These are phyloP conservation scores for Luidia sarsii DNA, from an alignment of 53 echinoderm and acorn worm species.

Conservation along the genomic window DNA sequence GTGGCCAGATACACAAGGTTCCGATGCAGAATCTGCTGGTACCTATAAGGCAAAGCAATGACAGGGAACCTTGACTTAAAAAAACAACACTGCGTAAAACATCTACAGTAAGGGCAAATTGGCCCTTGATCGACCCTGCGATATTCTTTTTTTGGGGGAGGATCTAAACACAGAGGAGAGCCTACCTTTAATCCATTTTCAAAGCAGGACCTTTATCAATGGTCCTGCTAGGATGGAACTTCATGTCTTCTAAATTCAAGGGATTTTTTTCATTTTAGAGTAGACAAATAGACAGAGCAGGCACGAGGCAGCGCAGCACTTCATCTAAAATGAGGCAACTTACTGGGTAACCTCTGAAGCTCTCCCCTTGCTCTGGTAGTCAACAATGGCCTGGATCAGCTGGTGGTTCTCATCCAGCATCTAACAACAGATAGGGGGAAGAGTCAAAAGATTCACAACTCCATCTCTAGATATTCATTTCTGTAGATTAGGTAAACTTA, in stretches of 20 bases:
- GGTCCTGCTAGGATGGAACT: background rate
- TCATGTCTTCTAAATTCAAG: too few species aligned
- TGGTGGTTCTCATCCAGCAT: conserved; percentile 99
- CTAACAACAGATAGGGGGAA: conserved; percentile 40
- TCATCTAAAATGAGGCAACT: conserved; percentile 41
- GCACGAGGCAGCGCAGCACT: too few species aligned
- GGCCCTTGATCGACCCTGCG: too few species aligned
- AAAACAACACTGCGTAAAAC: background rate
- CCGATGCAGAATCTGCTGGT: conserved; percentile 89
- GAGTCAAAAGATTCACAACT: background rate
- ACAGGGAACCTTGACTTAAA: background rate
- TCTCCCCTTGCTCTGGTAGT: conserved; percentile 95
- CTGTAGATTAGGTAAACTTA: background rate
- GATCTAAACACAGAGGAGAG: too few species aligned
- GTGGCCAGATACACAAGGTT: conserved; percentile 96
- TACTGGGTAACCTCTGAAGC: conserved; percentile 93
- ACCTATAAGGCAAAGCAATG: conserved; percentile 30
- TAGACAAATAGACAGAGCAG: too few species aligned
- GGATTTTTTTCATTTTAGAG: too few species aligned
- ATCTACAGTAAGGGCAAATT: background rate
- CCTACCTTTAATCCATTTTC: too few species aligned
- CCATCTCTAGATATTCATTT: background rate
- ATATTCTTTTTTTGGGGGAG: too few species aligned
- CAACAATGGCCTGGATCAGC: conserved; percentile 94
- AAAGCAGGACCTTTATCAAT: too few species aligned